Evolutionary conservation across 1,140 invertebrate species (phyloP).

Genomic region (Arion vulgaris): DNA sequence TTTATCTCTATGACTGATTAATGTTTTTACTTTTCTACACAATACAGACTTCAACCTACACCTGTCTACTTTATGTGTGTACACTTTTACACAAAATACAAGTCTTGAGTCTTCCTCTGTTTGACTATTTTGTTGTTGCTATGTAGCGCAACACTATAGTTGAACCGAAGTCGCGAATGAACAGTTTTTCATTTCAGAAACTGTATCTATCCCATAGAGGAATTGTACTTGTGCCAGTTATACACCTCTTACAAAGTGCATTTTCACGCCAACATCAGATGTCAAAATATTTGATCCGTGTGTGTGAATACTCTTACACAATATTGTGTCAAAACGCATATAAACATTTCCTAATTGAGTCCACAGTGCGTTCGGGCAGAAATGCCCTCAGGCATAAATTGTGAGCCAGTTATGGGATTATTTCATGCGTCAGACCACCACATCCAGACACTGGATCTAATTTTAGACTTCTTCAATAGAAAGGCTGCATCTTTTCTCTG

Average conservation of each 20-base stretch:
- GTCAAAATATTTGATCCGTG: constrained; percentile 5
- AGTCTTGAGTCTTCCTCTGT: no score
- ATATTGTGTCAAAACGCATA: not conserved
- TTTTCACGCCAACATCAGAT: not conserved
- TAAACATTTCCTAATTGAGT: not conserved
- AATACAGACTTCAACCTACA: no score
- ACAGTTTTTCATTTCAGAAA: no score
- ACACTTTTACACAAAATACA: no score
- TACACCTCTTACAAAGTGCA: not conserved
- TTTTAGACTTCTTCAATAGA: not conserved
- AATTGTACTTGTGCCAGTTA: no score
- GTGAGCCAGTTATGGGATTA: not conserved
- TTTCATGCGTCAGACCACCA: not conserved
- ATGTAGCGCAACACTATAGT: no score
- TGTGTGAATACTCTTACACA: not conserved
- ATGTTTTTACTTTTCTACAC: no score
- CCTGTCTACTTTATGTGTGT: no score
- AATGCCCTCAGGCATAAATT: not conserved
- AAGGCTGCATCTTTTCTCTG: not conserved
- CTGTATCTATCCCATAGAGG: no score
- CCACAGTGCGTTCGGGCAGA: not conserved
- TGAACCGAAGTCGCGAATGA: no score
- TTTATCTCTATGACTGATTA: no score
- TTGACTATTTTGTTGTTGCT: no score
- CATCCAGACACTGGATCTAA: not conserved